Evolutionary conservation across 2,888 invertebrate species (phyloP).

Genomic region (Stictocephala bisonia): DNA sequence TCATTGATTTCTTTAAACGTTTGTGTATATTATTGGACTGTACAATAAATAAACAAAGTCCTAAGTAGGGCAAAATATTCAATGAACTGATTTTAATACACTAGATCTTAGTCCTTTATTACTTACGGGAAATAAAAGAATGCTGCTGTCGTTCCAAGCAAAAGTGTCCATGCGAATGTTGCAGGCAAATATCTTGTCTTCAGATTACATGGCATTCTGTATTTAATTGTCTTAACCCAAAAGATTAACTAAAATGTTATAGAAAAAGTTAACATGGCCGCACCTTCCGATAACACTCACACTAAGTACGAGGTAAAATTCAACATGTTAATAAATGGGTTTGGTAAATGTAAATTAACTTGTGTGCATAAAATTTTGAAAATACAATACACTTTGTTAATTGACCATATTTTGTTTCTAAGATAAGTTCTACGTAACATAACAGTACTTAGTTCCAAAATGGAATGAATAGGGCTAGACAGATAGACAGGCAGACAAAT

Average conservation of each 20-base stretch:
- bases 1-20: not conserved
- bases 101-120: conserved; percentile 62
- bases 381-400: too few relatives aligned
- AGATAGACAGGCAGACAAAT: too few relatives aligned
- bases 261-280: conserved; percentile 70
- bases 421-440: too few relatives aligned
- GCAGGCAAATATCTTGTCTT: conserved; percentile 98
- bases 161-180: conserved; percentile 97
- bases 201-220: conserved; percentile 93
- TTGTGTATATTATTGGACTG: not conserved
- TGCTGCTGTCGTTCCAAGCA: conserved; percentile 91
- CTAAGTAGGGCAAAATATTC: conserved; percentile 12
- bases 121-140: conserved; percentile 99
- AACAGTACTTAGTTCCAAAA: too few relatives aligned
- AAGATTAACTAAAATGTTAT: conserved; percentile 53
- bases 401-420: too few relatives aligned
- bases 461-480: too few relatives aligned
- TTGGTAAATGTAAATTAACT: too few relatives aligned
- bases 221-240: conserved; percentile 51
- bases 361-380: too few relatives aligned
- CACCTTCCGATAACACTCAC: conserved; percentile 58
- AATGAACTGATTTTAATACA: not conserved
- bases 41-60: too few relatives aligned
- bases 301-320: too few relatives aligned
- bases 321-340: too few relatives aligned